Evolutionary conservation across 2,888 invertebrate genomes (phyloP), one percentile per base, ranked within the genome.

Genomic region (Lithophane leautieri): DNA sequence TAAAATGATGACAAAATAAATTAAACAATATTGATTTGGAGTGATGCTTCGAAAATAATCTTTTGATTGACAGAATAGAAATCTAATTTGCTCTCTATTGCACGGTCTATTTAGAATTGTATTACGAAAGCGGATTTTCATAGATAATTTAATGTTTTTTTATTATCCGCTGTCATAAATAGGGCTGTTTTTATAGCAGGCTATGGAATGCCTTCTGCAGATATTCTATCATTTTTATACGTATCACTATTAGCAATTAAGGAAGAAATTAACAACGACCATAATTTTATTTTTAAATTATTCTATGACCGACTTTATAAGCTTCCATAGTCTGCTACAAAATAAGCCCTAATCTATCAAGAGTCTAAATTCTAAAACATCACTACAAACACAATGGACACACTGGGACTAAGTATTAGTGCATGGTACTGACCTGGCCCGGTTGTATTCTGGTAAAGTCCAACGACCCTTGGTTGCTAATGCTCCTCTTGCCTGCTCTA

Each of bases 401-500:
- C 83, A 79, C 65, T 40, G 34, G 50, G 42, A 56, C 56, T 74
- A 65, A 22, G 66, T 82, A 72, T 68, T 82, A 89, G 83, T 75
- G n/a, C 85, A 76, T 87, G 85, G 84, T 89, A 94, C 95, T 90
- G 95, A 97, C 97, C 97, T 97, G 96, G 80, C 95, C 95, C 0
- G 95, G 94, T 71, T 94, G 95, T 93, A 95, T 89, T 85, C 96
- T 93, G 50, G 95, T 94, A 89, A 96, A 96, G 91, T 96, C 96
- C 85, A 96, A 82, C 0, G 96, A 96, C 0, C 96, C 96, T 85
- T 96, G 96, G 90, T 92, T 96, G 89, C 94, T 97, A 94, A 95
- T 97, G 95, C 95, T 97, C 76, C 98, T 97, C 94, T 99, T 99
- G 67, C 99, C 99, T 70, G 98, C 98, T 88, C 98, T 97, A 79